phyloP scores from a whole-genome alignment of 2,888 invertebrate genomes.

The Leptura quadrifasciata region DNA sequence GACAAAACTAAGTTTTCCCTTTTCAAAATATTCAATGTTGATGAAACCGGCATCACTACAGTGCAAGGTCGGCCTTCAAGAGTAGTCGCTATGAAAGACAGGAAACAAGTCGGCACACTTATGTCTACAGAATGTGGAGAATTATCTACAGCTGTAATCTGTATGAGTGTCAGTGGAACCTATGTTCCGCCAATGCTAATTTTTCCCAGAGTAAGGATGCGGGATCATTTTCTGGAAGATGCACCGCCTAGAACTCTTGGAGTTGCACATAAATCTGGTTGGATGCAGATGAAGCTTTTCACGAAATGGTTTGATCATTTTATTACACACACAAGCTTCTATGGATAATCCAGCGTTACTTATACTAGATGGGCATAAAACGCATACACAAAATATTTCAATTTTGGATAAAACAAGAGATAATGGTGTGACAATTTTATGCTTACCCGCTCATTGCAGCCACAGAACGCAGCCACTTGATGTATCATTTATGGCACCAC shows the following conservation, averaged over 20 bases:
- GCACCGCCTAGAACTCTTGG: slow-evolving; percentile 18
- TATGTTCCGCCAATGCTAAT: slow-evolving; percentile 38
- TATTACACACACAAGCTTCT: slow-evolving; percentile 31
- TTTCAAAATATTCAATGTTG: not conserved
- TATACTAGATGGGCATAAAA: slow-evolving; percentile 33
- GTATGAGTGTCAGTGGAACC: slow-evolving; percentile 19
- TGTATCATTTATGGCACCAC: slow-evolving; percentile 54
- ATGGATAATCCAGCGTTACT: slow-evolving; percentile 18
- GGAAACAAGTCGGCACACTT: slow-evolving; percentile 21
- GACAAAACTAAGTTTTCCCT: not conserved
- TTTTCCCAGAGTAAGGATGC: slow-evolving; percentile 34
- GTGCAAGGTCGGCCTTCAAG: not conserved
- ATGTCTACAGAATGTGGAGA: slow-evolving; percentile 31
- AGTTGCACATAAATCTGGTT: slow-evolving; percentile 32
- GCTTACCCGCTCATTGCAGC: slow-evolving; percentile 61
- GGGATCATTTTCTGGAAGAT: slow-evolving; percentile 26
- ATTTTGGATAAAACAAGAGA: slow-evolving; percentile 59
- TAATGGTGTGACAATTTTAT: slow-evolving; percentile 62
- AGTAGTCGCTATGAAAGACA: not conserved
- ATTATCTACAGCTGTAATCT: slow-evolving; percentile 30
- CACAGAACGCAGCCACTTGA: slow-evolving; percentile 51
- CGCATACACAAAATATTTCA: slow-evolving; percentile 52
- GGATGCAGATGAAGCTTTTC: slow-evolving; percentile 45
- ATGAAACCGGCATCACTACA: not conserved
- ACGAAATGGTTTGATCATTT: slow-evolving; percentile 46